Percentiles rank a stretch among this genome's conserved stretches.
Conservation (phyloP, 2,797 vertebrate genomes). For the Choloepus didactylus region DNA sequence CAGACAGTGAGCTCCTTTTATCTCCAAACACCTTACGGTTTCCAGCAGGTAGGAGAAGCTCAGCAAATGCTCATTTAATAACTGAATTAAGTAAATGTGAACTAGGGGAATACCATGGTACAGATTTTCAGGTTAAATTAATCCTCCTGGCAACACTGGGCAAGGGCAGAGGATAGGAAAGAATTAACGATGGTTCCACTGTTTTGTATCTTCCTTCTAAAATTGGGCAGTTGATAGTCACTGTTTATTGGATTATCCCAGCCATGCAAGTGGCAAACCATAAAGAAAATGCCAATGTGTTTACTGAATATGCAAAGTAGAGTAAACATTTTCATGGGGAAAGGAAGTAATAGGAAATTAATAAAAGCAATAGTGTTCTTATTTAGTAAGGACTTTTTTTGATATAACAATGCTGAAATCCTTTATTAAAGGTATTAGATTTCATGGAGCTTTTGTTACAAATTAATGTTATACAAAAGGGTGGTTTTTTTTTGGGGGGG, state of each 20-base stretch:
- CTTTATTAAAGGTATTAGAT: neutral
- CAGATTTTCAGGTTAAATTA: neutral
- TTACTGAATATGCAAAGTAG: constrained; percentile 1
- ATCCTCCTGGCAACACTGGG: neutral
- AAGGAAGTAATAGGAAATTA: neutral
- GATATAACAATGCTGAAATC: neutral
- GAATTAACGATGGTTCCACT: neutral
- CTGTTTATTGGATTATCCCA: neutral
- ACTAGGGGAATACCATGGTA: neutral
- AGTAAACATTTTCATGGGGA: neutral
- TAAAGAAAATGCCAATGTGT: neutral
- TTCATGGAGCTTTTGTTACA: neutral
- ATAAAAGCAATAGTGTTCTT: neutral
- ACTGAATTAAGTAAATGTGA: neutral
- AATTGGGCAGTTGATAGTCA: neutral
- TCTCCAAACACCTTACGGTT: neutral
- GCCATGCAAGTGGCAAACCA: neutral
- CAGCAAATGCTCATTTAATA: neutral
- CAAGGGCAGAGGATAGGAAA: neutral
- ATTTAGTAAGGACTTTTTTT: constrained; percentile 51
- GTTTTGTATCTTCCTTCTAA: neutral
- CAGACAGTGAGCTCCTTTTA: neutral
- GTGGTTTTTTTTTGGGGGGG: too few relatives aligned
- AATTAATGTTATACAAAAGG: constrained; percentile 2
- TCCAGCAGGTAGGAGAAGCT: neutral